Conservation (phyloP, 2,113 vertebrate genomes). For the Gulo gulo region DNA sequence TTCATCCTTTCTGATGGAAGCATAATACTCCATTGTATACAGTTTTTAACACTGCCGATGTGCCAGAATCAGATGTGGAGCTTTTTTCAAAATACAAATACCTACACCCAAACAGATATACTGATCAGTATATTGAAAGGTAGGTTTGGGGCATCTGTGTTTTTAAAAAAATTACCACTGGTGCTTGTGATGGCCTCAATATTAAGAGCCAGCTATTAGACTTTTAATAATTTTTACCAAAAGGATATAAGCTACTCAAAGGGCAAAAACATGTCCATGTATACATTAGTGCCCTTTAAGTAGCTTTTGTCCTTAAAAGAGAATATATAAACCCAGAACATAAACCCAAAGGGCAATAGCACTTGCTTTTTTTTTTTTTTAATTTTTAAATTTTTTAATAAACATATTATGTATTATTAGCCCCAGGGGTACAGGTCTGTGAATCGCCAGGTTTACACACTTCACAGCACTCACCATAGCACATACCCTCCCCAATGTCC, state of each 20-base stretch:
- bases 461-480: too few species aligned
- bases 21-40: too few species aligned
- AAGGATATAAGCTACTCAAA: neutral
- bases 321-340: neutral
- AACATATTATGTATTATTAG: too few species aligned
- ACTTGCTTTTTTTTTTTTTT: neutral
- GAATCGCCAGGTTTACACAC: too few species aligned
- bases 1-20: too few species aligned
- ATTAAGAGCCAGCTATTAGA: neutral
- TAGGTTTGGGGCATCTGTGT: neutral
- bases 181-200: neutral
- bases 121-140: neutral
- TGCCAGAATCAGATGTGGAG: neutral
- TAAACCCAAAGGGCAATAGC: neutral
- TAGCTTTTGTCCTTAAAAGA: slow-evolving; percentile 9
- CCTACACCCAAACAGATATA: neutral
- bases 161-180: neutral
- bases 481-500: too few species aligned
- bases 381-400: too few species aligned
- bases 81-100: slow-evolving; percentile 6
- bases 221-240: neutral
- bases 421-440: too few species aligned
- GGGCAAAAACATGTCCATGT: neutral
- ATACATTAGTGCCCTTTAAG: neutral
- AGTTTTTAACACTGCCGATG: neutral